These are phyloP conservation scores for Hippoglossus hippoglossus DNA, from an alignment of 2,797 vertebrate genomes.

Conservation along the genomic window DNA sequence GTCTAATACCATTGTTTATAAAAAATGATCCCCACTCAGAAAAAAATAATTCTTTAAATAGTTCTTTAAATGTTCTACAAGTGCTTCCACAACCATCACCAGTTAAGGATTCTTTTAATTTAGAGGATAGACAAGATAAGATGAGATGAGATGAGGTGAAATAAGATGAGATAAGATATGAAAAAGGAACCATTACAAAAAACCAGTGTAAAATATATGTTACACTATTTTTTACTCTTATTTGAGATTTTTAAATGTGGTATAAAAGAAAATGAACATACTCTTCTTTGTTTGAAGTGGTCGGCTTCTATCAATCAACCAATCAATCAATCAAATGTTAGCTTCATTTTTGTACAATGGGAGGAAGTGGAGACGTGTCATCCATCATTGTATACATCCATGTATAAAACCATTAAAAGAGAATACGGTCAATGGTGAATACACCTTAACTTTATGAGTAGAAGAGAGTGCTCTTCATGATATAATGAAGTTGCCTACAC, in stretches of 20 bases:
- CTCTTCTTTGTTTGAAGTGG: not conserved
- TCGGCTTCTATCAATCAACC: no score
- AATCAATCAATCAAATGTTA: no score
- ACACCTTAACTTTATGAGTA: conserved; percentile 39
- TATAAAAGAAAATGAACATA: not conserved
- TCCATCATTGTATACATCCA: no score
- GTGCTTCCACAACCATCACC: not conserved
- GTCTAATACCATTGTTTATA: not conserved
- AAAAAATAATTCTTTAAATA: no score
- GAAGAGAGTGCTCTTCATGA: conserved; percentile 41
- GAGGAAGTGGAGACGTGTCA: no score
- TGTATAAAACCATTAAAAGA: conserved; percentile 12
- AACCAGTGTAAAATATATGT: no score
- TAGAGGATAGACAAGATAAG: not conserved
- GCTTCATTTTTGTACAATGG: no score
- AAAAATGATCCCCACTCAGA: no score
- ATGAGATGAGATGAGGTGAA: no score
- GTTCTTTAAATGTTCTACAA: no score
- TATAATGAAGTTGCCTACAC: conserved; percentile 47
- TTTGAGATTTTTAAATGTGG: not conserved
- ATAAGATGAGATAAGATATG: no score
- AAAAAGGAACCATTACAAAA: no score
- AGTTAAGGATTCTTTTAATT: not conserved
- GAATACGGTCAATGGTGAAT: conserved; percentile 32
- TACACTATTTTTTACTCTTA: not conserved